A percentile compares a stretch with the other conserved stretches of the same genome.
Evolutionary conservation across 2,888 invertebrate species (phyloP).

Genomic region (Lithophane ornitopus): DNA sequence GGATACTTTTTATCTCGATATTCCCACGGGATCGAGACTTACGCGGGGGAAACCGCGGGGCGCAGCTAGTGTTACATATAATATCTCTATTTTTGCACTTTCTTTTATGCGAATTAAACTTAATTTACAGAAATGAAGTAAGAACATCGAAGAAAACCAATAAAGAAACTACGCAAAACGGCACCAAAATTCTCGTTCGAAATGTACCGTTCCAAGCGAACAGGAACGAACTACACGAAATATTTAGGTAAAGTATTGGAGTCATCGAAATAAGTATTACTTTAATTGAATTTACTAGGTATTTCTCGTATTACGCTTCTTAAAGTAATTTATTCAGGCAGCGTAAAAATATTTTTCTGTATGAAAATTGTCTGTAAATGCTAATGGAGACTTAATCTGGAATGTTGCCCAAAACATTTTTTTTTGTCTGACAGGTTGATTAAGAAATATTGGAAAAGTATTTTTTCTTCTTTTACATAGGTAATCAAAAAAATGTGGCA

Average conservation of each 20-base stretch:
- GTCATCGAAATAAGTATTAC: not conserved
- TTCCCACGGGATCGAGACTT: too few species aligned
- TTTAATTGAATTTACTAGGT: not conserved
- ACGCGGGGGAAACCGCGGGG: too few species aligned
- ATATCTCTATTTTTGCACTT: not conserved
- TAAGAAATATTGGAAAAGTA: too few species aligned
- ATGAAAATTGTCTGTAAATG: not conserved
- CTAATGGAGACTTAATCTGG: not conserved
- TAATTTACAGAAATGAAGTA: conserved; percentile 91
- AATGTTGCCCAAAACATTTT: too few species aligned
- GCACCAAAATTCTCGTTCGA: conserved; percentile 97
- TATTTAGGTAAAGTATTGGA: conserved; percentile 94
- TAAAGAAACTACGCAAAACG: conserved; percentile 92
- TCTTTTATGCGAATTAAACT: conserved; percentile 14
- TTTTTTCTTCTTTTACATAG: too few species aligned
- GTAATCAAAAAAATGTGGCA: too few species aligned
- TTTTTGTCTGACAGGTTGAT: too few species aligned
- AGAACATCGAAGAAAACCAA: conserved; percentile 90
- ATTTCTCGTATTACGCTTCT: not conserved
- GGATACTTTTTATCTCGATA: too few species aligned
- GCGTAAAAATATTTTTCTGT: not conserved
- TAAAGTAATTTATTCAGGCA: not conserved
- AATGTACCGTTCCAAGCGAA: conserved; percentile 99
- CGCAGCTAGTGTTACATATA: too few species aligned
- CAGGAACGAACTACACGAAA: conserved; percentile 94